Evolutionary conservation across 2,797 vertebrate species (phyloP).

Genomic region (Zalophus californianus): DNA sequence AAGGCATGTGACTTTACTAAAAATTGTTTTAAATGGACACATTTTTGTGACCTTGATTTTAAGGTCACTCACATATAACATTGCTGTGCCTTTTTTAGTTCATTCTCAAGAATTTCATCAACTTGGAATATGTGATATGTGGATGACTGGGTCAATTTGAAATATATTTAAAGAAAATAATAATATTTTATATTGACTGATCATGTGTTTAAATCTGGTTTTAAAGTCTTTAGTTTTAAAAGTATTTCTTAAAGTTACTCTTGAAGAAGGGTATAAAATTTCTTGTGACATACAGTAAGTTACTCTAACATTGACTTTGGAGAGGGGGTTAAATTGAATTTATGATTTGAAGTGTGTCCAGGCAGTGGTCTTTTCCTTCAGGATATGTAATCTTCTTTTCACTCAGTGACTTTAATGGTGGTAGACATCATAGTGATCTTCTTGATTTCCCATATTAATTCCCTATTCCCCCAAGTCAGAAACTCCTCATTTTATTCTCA

Average conservation of each 20-base stretch:
- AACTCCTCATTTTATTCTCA: constrained; percentile 56
- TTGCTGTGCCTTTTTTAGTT: neutral
- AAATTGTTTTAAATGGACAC: neutral
- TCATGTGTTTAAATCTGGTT: neutral
- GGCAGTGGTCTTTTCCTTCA: neutral
- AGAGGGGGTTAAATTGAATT: neutral
- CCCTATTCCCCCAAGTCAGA: neutral
- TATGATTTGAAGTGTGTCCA: neutral
- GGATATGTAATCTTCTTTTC: neutral
- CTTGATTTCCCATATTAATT: constrained; percentile 42
- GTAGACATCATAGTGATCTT: neutral
- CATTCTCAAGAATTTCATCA: constrained; percentile 5
- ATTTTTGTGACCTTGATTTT: neutral
- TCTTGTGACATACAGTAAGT: neutral
- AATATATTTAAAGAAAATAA: constrained; percentile 48
- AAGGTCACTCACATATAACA: neutral
- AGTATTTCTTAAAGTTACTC: constrained; percentile 5
- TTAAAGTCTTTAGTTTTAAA: constrained; percentile 1
- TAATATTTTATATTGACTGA: neutral
- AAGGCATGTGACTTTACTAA: neutral
- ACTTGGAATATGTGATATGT: neutral
- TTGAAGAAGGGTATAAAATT: neutral
- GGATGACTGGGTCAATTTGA: neutral
- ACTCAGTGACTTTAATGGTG: neutral
- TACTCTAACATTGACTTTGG: neutral